phyloP scores from a whole-genome alignment of 2,113 vertebrate species.

The Hippocampus abdominalis region DNA sequence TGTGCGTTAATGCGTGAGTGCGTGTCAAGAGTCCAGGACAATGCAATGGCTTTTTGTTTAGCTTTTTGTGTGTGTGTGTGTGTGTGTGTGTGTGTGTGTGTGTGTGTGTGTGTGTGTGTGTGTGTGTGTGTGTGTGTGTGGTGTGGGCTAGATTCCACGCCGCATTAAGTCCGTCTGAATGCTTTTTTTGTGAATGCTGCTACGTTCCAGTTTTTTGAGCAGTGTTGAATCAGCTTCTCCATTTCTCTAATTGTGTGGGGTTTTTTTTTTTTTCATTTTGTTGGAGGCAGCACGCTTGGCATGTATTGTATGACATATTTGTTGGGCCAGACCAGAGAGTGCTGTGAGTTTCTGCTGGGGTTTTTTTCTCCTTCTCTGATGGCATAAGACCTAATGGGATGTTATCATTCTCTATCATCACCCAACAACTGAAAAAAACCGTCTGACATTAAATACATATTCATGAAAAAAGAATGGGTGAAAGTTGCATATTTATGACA shows the following conservation, averaged over 20 bases:
- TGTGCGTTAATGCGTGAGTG: neutral
- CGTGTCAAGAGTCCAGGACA: conserved; percentile 10
- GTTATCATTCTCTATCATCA: neutral
- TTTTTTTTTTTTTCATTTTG: conserved; percentile 37
- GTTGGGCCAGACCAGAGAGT: conserved; percentile 28
- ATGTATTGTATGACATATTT: conserved; percentile 44
- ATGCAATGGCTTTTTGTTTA: conserved; percentile 30
- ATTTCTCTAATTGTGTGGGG: conserved; percentile 42
- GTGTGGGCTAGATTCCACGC: conserved; percentile 22
- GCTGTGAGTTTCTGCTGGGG: neutral
- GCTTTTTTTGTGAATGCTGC: conserved; percentile 29
- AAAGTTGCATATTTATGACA: neutral
- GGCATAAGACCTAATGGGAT: neutral
- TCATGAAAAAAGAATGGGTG: neutral
- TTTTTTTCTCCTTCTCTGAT: neutral
- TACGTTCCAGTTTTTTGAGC: conserved; percentile 38
- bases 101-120: too few relatives aligned
- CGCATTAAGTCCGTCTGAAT: conserved; percentile 44
- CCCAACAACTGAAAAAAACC: neutral
- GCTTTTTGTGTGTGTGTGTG: conserved; percentile 34
- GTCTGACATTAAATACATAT: neutral
- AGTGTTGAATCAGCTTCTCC: conserved; percentile 54
- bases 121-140: neutral
- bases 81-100: too few relatives aligned
- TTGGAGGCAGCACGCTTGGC: conserved; percentile 46